Base-by-base conservation (phyloP, 2,113 vertebrate genomes). In the Muntiacus reevesi region DNA sequence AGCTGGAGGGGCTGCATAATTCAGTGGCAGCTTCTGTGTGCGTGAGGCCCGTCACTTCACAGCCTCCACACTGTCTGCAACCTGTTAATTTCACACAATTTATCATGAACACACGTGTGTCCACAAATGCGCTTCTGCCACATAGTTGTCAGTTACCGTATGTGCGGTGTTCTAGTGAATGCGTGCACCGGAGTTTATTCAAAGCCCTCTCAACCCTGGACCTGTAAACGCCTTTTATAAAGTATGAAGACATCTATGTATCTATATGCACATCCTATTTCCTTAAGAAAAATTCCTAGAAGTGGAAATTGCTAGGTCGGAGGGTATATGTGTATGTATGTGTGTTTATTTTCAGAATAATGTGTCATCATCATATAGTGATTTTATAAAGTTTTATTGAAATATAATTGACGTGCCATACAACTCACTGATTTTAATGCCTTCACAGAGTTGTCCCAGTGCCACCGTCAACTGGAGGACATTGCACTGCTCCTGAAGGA, bases 11-110 rank as follows among this genome's bases (percentile, higher is more conserved):
- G 27, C 1, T 7, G 36, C 2, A 1, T 33, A 2, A 30, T 1
- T 17, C 1, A 36, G 13, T 0, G 57, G 23, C 45, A 0, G 0
- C 1, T n/a, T 12, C 40, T 11, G 0, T 0, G 30, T 7, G 0
- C 0, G 0, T 16, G 2, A 64, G 54, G 21, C 15, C 0, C 0
- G 3, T 3, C 2, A 0, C 13, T 25, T 7, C 2, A 28, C 21
- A 4, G 8, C 2, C 4, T 4, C n/a, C 11, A 3, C 2, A 2
- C 54, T 60, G 52, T 1, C 0, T 15, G 36, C 4, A 5, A 14
- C 3, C 82, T 40, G 19, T 21, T 57, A 15, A 8, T 12, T 1
- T 7, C 67, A 7, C 43, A 0, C 50, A 7, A 0, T 36, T 25
- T 8, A 2, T 11, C 2, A 0, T 0, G 14, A 15, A 16, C 40